Base-by-base conservation (phyloP, 92 coral and sea anemone genomes). In the Micromussa lordhowensis region DNA sequence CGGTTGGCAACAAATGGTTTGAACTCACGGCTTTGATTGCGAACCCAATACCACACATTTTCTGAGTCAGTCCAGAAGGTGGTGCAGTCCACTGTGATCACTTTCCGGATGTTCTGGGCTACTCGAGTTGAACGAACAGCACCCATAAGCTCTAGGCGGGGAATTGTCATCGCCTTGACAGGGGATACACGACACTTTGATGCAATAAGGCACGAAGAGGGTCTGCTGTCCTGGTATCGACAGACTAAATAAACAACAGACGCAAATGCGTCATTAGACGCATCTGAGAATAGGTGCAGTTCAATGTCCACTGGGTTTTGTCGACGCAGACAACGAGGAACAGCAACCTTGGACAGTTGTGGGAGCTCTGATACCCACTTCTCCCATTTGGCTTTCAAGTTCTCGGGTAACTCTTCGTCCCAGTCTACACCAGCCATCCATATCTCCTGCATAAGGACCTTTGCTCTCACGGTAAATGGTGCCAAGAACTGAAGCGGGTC, bases 11-110 rank as follows among this genome's bases (percentile, higher is more conserved):
- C 81, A 66, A 83, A 90, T 3, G 89, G 91, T 26, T 86, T 89
- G 76, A 85, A 76, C 44, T 80, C 80, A 6, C 88, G 87, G 55
- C 92, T 86, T 49, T 86, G 91, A 74, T 82, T 90, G 30, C 81
- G 95, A 14, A 92, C 84, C 93, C 95, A 92, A 88, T 81, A 71
- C 77, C 85, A 87, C n/a, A 92, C 89, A 49, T 92, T 90, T 44
- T 8, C 79, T 31, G 86, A 89, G 80, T 86, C 89, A 5, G 92
- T 86, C 91, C 92, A 92, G 49, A 34, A 86, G 59, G 78, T 49
- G 3, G 85, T 59, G 40, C 68, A 31, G 80, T 82, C 91, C 55
- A 89, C 81, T 7, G 87, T 38, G 14, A 92, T 51, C 59, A 75
- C 68, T 66, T 86, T 88, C 51, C 0, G 51, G 51, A 44, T 44